Percentiles rank a stretch among this genome's conserved stretches.
Conservation (phyloP, 2,797 vertebrate genomes). For the Smutsia gigantea region DNA sequence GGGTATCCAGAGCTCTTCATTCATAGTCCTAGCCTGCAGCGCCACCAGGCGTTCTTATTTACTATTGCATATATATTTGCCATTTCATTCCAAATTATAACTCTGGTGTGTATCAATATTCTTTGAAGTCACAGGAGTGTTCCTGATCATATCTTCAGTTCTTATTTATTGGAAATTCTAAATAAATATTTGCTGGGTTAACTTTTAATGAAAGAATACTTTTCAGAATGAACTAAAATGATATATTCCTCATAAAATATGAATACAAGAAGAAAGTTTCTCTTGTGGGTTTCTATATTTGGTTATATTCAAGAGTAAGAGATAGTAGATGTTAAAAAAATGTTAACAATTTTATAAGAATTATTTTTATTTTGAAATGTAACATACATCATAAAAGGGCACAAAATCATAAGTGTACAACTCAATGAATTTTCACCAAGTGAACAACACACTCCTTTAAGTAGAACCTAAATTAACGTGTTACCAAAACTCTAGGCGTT, state of each 20-base stretch:
- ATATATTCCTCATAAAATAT: background rate
- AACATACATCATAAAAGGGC: background rate
- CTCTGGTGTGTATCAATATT: background rate
- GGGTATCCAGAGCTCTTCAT: background rate
- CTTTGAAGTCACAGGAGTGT: background rate
- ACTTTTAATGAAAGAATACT: background rate
- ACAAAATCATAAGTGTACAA: background rate
- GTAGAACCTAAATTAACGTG: background rate
- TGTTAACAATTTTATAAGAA: background rate
- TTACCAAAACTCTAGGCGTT: background rate
- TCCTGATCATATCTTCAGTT: background rate
- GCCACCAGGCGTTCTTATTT: slow-evolving; percentile 71
- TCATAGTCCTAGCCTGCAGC: slow-evolving; percentile 65
- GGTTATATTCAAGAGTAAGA: background rate
- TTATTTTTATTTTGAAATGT: background rate
- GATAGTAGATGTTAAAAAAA: background rate
- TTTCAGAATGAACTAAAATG: background rate
- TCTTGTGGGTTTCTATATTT: background rate
- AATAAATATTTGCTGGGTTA: background rate
- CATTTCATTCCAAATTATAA: background rate
- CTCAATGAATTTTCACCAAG: background rate
- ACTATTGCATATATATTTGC: slow-evolving; percentile 20
- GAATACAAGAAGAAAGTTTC: background rate
- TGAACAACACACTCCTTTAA: background rate
- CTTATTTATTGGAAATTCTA: background rate